Percentiles rank a stretch among this genome's conserved stretches.
These are phyloP conservation scores for Octomys mimax DNA, from an alignment of 2,797 vertebrate species.

Conservation along the genomic window DNA sequence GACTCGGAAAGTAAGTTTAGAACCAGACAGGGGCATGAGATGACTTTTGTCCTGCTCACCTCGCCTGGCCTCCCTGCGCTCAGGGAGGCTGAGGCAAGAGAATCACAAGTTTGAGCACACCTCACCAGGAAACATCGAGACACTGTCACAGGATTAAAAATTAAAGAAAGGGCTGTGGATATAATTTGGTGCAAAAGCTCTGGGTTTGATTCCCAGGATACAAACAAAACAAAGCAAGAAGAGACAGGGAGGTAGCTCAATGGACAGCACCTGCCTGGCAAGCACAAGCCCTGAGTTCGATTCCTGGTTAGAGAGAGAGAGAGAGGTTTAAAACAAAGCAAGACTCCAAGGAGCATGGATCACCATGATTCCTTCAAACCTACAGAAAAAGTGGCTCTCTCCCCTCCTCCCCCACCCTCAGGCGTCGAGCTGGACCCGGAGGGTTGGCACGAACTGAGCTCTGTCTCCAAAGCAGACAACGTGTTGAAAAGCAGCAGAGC, in stretches of 20 bases:
- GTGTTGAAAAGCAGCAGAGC: slow-evolving; percentile 81
- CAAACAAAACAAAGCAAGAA: background rate
- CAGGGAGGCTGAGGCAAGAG: background rate
- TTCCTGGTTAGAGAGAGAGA: too few species aligned
- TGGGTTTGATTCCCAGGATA: too few species aligned
- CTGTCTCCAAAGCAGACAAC: slow-evolving; percentile 73
- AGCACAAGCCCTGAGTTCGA: too few species aligned
- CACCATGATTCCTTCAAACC: background rate
- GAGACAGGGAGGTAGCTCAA: too few species aligned
- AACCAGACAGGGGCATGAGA: background rate
- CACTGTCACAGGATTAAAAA: background rate
- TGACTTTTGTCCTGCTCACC: background rate
- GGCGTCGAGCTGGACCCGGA: background rate
- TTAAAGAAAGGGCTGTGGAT: background rate
- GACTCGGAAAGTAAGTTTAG: background rate
- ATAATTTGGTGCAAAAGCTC: too few species aligned
- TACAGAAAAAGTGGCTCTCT: background rate
- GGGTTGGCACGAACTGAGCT: background rate
- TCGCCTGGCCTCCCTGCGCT: background rate
- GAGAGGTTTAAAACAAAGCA: background rate
- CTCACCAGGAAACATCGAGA: background rate
- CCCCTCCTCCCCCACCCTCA: background rate
- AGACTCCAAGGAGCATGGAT: background rate
- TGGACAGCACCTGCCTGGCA: too few species aligned
- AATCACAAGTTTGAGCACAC: background rate